phyloP scores from a whole-genome alignment of 2,888 invertebrate genomes.

The Elgonia sp. region DNA sequence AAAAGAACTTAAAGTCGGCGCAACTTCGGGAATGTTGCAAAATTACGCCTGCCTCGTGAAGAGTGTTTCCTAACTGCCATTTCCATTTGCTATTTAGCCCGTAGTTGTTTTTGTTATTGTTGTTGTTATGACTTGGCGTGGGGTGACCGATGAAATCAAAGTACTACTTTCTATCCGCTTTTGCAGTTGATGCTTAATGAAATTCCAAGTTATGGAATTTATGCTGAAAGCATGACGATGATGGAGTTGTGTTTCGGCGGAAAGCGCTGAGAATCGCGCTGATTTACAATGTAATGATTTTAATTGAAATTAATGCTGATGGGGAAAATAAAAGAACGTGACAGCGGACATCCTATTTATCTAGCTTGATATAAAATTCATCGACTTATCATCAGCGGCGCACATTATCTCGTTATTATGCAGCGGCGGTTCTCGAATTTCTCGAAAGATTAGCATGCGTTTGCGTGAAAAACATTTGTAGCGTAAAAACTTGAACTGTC shows the following conservation, averaged over 20 bases:
- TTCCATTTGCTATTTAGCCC: conserved; percentile 35
- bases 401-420: conserved; percentile 34
- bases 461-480: conserved; percentile 1
- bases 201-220: conserved; percentile 27
- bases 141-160: conserved; percentile 48
- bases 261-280: neutral
- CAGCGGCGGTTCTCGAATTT: conserved; percentile 40
- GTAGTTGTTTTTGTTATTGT: conserved; percentile 10
- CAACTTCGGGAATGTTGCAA: conserved; percentile 36
- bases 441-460: conserved; percentile 41
- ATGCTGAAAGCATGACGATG: neutral
- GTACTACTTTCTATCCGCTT: conserved; percentile 11
- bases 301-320: conserved; percentile 24
- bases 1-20: conserved; percentile 54
- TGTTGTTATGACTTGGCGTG: conserved; percentile 19
- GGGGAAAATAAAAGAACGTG: neutral
- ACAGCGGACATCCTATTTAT: conserved; percentile 5
- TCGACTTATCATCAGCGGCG: conserved; percentile 7
- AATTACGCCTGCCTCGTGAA: conserved; percentile 44
- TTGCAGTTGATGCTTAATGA: conserved; percentile 8
- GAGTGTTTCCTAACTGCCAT: conserved; percentile 30
- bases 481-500: conserved; percentile 15
- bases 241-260: neutral
- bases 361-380: conserved; percentile 27
- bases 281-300: conserved; percentile 16